Percentiles rank a stretch among this genome's conserved stretches.
These are phyloP conservation scores for Leontopithecus rosalia DNA, from an alignment of 2,797 vertebrate species.

Conservation along the genomic window DNA sequence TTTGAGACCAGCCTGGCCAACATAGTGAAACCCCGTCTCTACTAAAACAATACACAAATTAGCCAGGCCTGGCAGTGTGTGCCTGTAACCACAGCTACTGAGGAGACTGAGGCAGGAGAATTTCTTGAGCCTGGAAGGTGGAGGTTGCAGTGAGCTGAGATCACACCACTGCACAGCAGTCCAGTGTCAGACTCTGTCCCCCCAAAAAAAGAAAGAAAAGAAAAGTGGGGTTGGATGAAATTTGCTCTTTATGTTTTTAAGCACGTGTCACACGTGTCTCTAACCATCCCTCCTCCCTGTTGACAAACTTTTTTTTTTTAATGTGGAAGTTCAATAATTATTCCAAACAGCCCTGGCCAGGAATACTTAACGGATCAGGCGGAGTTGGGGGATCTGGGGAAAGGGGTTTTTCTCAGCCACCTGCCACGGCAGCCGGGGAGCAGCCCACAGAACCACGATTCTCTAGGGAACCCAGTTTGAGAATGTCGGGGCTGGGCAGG, in stretches of 20 bases:
- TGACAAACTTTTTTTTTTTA: background rate
- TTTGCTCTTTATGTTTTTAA: background rate
- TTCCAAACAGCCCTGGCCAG: background rate
- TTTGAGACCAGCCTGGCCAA: too few relatives aligned
- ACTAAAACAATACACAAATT: too few relatives aligned
- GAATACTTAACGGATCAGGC: too few relatives aligned
- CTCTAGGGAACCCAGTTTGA: background rate
- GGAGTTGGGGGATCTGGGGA: background rate
- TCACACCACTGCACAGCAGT: too few relatives aligned
- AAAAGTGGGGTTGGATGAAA: background rate
- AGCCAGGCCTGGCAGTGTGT: too few relatives aligned
- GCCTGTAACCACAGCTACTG: too few relatives aligned
- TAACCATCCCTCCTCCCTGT: background rate
- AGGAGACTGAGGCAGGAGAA: too few relatives aligned
- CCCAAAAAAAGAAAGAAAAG: too few relatives aligned
- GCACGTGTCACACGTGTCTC: background rate
- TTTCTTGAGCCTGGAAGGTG: too few relatives aligned
- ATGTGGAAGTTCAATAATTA: background rate
- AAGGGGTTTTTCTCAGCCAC: background rate
- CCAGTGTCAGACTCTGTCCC: too few relatives aligned
- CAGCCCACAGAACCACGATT: background rate
- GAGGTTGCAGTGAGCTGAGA: too few relatives aligned
- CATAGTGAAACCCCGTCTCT: too few relatives aligned
- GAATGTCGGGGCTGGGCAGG: background rate
- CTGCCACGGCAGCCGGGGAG: background rate